Conservation (phyloP, 2,113 vertebrate species). For the Ctenodactylus gundi region DNA sequence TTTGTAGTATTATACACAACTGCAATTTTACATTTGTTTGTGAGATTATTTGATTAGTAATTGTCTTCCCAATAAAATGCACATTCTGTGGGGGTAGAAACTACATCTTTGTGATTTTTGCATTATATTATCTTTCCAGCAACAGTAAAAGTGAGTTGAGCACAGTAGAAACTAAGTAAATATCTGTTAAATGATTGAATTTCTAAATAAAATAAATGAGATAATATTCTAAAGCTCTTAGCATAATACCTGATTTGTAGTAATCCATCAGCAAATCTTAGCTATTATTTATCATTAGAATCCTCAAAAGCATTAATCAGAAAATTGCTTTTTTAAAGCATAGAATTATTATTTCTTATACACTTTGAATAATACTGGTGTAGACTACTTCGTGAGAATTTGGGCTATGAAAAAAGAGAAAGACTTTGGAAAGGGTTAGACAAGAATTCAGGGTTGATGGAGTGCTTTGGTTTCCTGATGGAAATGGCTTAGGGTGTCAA, state of each 20-base stretch:
- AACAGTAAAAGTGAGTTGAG: neutral
- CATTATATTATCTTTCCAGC: neutral
- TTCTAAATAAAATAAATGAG: neutral
- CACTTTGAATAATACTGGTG: neutral
- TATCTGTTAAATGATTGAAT: neutral
- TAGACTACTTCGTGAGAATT: neutral
- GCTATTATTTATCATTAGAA: constrained; percentile 2
- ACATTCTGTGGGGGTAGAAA: neutral
- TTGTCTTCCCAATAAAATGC: neutral
- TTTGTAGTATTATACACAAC: neutral
- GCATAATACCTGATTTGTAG: neutral
- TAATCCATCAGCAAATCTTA: constrained; percentile 2
- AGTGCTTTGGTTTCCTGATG: neutral
- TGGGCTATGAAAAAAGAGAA: neutral
- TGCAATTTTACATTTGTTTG: neutral
- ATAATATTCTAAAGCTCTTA: constrained; percentile 10
- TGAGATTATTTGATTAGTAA: neutral
- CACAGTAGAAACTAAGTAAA: neutral
- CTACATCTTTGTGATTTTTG: neutral
- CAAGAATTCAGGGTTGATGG: neutral
- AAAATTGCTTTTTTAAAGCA: neutral
- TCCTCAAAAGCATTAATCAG: neutral
- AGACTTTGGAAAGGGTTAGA: neutral
- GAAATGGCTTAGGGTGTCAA: neutral
- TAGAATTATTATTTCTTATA: neutral